Conservation (phyloP, 2,888 invertebrate species). For the Drosophila setosimentum region DNA sequence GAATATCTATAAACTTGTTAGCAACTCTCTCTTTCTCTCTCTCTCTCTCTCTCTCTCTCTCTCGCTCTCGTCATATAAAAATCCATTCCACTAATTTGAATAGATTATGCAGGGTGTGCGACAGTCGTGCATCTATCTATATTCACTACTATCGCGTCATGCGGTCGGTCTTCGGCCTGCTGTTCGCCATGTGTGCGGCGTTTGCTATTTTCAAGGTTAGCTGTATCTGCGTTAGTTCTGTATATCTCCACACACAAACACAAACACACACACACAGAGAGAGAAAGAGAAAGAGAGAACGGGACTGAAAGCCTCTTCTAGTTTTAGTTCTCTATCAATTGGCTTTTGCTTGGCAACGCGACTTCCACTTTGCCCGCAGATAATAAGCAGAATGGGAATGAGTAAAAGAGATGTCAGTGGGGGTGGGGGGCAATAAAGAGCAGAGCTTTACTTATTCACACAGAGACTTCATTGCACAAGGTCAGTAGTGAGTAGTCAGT, state of each 20-base stretch:
- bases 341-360: slow-evolving; percentile 50
- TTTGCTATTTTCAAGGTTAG: slow-evolving; percentile 83
- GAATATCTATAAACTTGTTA: background rate
- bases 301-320: slow-evolving; percentile 24
- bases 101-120: slow-evolving; percentile 27
- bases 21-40: no score
- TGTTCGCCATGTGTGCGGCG: slow-evolving; percentile 54
- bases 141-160: slow-evolving; percentile 30
- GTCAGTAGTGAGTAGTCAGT: slow-evolving; percentile 38
- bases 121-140: slow-evolving; percentile 1
- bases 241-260: slow-evolving; percentile 13
- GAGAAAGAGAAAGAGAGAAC: background rate
- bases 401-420: background rate
- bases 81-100: background rate
- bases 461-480: slow-evolving; percentile 56
- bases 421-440: background rate
- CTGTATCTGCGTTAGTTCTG: slow-evolving; percentile 73
- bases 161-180: slow-evolving; percentile 44
- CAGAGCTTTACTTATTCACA: slow-evolving; percentile 33
- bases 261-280: slow-evolving; percentile 14
- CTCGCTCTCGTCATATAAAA: no score
- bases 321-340: slow-evolving; percentile 47
- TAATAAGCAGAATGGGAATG: slow-evolving; percentile 23
- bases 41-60: no score
- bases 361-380: slow-evolving; percentile 34